Base-by-base conservation (phyloP, 2,888 invertebrate genomes). In the Oligia strigilis region DNA sequence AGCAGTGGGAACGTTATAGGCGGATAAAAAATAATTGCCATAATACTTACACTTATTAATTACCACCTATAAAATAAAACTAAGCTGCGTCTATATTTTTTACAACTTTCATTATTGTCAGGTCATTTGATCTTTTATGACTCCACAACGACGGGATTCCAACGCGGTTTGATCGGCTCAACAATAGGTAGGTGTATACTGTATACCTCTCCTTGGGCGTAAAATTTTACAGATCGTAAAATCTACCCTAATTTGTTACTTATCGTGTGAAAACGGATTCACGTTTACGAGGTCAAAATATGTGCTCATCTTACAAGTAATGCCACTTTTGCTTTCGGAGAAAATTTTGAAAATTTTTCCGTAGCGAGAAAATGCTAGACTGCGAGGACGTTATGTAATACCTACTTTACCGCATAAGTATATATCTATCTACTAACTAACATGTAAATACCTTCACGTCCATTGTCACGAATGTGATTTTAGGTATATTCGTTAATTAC, bases 221-320 rank as follows among this genome's bases (percentile, higher is more conserved):
- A 86, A 91, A 90, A 70, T 90, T 91, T 93, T 91, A 92, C 90
- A 76, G 91, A 79, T 90, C 91, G 90, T 93, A 89, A 92, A 91
- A 29, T 86, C 52, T 58, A 88, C 84, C 88, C 90, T 89, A 90
- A 90, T 91, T 90, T 89, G 90, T 92, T 86, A 86, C 87, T 87
- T 88, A 89, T 90, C 87, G 87, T 87, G 84, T 88, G 83, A 83
- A 88, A 90, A 90, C 86, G 85, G 85, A 89, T 85, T 81, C 85
- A 78, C 77, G 78, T 88, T 90, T 90, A 92, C 83, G 88, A 86
- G 85, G 83, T 77, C 78, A 55, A 79, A 29, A 29, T 29, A 80
- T 81, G 67, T 74, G 67, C 69, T 65, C 46, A 77, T 58, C n/a
- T 69, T 65, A 80, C 80, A 73, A 74, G 78, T 46, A 81, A 80